phyloP scores from a whole-genome alignment of 2,113 vertebrate species.

The Tinamus guttatus region DNA sequence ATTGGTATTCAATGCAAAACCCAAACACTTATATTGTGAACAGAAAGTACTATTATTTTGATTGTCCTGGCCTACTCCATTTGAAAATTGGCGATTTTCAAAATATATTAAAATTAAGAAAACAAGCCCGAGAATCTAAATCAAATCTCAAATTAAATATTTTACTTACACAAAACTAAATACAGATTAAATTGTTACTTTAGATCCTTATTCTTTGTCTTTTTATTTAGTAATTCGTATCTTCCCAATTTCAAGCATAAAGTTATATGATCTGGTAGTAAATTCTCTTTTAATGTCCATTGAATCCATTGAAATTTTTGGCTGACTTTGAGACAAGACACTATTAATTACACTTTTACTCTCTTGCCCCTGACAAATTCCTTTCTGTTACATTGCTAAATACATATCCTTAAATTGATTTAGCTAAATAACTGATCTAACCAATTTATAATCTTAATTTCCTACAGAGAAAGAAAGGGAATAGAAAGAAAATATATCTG shows the following conservation, averaged over 20 bases:
- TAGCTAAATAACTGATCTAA: conserved; percentile 33
- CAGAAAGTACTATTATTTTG: not conserved
- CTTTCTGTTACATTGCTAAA: not conserved
- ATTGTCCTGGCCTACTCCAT: not conserved
- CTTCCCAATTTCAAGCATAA: not conserved
- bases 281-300: not conserved
- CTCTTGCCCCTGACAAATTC: not conserved
- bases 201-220: not conserved
- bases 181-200: not conserved
- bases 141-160: not conserved
- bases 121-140: not conserved
- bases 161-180: not conserved
- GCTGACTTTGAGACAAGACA: not conserved
- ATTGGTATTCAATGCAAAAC: not conserved
- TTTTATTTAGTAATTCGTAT: not conserved
- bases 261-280: not conserved
- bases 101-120: not conserved
- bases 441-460: not conserved
- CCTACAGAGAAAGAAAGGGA: not conserved
- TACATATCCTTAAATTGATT: not conserved
- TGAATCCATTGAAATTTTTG: not conserved
- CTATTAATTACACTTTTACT: not conserved
- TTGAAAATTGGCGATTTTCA: not conserved
- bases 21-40: not conserved
- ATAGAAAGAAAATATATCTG: conserved; percentile 23